A percentile compares a stretch with the other conserved stretches of the same genome.
These are phyloP conservation scores for Ageneiosus marmoratus DNA, from an alignment of 2,113 vertebrate species.

Conservation along the genomic window DNA sequence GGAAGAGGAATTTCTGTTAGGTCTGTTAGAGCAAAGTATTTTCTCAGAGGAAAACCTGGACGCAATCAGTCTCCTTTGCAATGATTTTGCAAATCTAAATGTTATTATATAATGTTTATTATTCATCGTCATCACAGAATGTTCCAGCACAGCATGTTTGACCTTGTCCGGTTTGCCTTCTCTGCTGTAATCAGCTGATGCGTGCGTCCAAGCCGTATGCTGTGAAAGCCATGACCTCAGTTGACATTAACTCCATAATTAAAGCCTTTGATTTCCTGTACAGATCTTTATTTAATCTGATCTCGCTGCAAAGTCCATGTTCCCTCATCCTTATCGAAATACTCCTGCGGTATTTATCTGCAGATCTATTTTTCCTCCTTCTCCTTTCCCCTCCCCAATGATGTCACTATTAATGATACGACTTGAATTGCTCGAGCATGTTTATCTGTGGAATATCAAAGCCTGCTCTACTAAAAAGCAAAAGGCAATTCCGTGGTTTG, in stretches of 20 bases:
- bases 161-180: background rate
- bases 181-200: background rate
- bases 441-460: slow-evolving; percentile 68
- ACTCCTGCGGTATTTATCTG: slow-evolving; percentile 20
- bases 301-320: background rate
- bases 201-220: background rate
- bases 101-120: background rate
- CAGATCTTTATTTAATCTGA: slow-evolving; percentile 35
- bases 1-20: background rate
- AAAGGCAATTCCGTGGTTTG: slow-evolving; percentile 44
- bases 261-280: slow-evolving; percentile 38
- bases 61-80: background rate
- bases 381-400: background rate
- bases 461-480: slow-evolving; percentile 49
- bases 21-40: background rate
- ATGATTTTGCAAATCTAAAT: background rate
- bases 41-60: background rate
- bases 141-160: background rate
- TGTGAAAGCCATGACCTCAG: slow-evolving; percentile 18
- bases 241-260: slow-evolving; percentile 11
- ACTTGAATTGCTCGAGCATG: slow-evolving; percentile 66
- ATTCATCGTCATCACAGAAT: background rate
- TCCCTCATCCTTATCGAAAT: slow-evolving; percentile 9
- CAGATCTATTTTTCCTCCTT: slow-evolving; percentile 36
- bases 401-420: slow-evolving; percentile 58